Evolutionary conservation across 2,113 vertebrate genomes (phyloP), one percentile per base, ranked within the genome.

Genomic region (Poecile atricapillus): DNA sequence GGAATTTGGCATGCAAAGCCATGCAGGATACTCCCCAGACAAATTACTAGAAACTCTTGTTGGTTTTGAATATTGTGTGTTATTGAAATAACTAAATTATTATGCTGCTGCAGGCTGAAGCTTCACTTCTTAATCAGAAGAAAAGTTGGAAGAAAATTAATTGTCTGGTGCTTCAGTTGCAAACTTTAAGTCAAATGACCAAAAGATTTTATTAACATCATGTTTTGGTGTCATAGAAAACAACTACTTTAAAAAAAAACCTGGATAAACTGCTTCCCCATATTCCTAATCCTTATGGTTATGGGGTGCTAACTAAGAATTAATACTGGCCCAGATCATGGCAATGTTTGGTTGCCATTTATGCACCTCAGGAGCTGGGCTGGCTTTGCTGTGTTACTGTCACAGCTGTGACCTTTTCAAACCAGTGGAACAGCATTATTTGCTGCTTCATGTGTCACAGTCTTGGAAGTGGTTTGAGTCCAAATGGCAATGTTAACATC

Each of bases 231-330:
- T 63, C 13, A 25, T 62, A 27, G 33, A 87, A 87, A 84, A 55
- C 0, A 69, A 43, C 21, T 55, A 30, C 9, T 65, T 75, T 23
- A 14, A 2, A 19, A 73, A 73, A 52, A 35, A 0, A 0, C 18
- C n/a, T 70, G 52, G 33, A 39, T 56, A 78, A 78, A 46, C 73
- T 68, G 58, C 43, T 60, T 63, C 11, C 23, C 24, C 4, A 7
- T 47, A 58, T 83, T 76, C n/a, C 50, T 59, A 47, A 39, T n/a
- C 9, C 10, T 85, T 37, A 10, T 46, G 44, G 9, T 24, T 89
- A 39, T n/a, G 22, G 27, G 8, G 41, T 33, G 62, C 35, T 71
- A 89, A 67, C 24, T 67, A 56, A 65, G 33, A 70, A 78, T 46
- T 75, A 58, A 30, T 11, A n/a, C 18, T 43, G 15, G 75, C 58